phyloP scores from a whole-genome alignment of 92 coral and sea anemone species.

The Galaxea fascicularis region DNA sequence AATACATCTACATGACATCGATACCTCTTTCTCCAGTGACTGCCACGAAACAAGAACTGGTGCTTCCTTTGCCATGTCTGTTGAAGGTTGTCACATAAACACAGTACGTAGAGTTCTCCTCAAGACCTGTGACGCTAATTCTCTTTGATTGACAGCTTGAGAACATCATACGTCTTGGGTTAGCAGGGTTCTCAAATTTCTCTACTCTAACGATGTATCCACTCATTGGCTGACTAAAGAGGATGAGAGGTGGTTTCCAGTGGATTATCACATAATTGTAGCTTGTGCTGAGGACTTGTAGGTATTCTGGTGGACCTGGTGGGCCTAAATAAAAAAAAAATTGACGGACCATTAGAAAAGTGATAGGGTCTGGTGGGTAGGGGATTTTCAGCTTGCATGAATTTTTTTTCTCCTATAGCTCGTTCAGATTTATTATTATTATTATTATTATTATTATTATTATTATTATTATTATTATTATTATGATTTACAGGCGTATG shows the following conservation, averaged over 20 bases:
- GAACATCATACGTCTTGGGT: not conserved
- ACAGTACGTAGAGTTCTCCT: conserved; percentile 14
- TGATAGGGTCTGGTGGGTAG: no score
- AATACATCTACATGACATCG: not conserved
- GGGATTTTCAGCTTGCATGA: no score
- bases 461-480: no score
- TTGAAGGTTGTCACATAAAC: conserved; percentile 34
- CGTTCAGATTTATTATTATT: no score
- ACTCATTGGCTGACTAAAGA: not conserved
- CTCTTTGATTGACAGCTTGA: conserved; percentile 26
- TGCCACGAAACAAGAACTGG: not conserved
- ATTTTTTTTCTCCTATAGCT: no score
- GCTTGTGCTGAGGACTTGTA: conserved; percentile 16
- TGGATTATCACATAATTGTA: conserved; percentile 18
- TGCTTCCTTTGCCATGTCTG: conserved; percentile 12
- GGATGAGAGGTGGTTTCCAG: not conserved
- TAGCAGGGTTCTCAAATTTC: not conserved
- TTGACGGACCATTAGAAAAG: no score
- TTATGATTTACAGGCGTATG: no score
- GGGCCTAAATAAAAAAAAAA: not conserved
- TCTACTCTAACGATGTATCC: conserved; percentile 15
- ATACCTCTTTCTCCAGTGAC: conserved; percentile 31
- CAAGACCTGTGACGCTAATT: conserved; percentile 12
- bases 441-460: no score
- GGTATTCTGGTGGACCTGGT: conserved; percentile 17